Evolutionary conservation across 64 coral and sea anemone genomes (phyloP), one percentile per base, ranked within the genome.

Genomic region (Stylophora pistillata): DNA sequence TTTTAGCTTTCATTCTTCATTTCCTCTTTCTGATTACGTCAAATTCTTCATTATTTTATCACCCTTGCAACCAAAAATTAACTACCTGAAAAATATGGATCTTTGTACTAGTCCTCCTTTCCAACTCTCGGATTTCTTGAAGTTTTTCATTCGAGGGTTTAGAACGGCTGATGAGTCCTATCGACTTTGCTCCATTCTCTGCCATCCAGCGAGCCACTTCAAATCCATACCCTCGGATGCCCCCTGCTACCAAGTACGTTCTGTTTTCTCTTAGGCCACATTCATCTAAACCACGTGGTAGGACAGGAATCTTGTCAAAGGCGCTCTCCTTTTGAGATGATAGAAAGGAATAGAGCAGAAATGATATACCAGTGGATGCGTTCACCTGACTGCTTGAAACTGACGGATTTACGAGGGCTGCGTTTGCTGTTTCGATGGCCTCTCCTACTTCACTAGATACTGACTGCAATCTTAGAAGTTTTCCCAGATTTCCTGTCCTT

Each of bases 181-280:
- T 80, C 0, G 94, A 77, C 23, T 89, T 78, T 16, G 94, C 94
- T 29, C 87, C 86, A 73, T 86, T 89, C 31, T 88, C 86, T 25
- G 77, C 58, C 76, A 95, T 89, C 94, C 94, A 95, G 5, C 55
- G 53, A 25, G 86, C 94, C 30, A 95, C 94, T 63, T 92, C 90
- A 56, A 95, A 95, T 20, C 94, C 94, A 89, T 86, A 86, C 29
- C 94, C 94, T 32, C 79, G 53, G n/a, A 79, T n/a, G 5, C 94
- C 94, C 12, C 94, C 94, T 26, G 88, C 86, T 13, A 95, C 66
- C 41, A 95, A 18, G 29, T 95, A 95, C 1, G 89, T 79, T 27
- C 79, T 79, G 65, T 92, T 73, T 41, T 78, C 79, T 79, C 78
- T 95, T 30, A 95, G 55, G 15, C 89, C 85, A 37, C 59, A 71